Conservation (phyloP, 2,113 vertebrate species). For the Zosterops borbonicus region DNA sequence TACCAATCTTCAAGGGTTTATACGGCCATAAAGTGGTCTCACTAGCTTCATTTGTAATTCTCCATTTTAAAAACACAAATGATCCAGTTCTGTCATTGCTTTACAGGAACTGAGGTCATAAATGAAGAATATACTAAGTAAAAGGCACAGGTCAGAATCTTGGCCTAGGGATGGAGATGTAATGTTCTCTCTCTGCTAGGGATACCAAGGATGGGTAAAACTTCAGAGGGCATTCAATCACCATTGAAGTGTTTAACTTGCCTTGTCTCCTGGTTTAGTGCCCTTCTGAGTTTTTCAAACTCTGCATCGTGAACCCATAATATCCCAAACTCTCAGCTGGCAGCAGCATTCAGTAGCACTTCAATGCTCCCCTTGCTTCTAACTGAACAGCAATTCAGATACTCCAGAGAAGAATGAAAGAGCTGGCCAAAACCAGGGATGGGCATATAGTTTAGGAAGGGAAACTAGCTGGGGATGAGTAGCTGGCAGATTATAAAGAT, state of each 20-base stretch:
- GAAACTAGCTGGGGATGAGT: background rate
- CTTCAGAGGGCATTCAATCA: background rate
- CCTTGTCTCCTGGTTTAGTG: background rate
- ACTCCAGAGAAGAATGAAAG: background rate
- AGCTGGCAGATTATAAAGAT: background rate
- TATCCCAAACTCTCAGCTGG: background rate
- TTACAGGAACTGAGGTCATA: background rate
- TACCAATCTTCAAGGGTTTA: background rate
- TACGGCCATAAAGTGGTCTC: rapidly evolving
- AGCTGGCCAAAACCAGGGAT: background rate
- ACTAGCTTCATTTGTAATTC: background rate
- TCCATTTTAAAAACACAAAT: background rate
- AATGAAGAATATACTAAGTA: background rate
- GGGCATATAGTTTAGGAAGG: background rate
- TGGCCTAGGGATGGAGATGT: background rate
- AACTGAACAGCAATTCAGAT: background rate
- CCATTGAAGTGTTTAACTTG: background rate
- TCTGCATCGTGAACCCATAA: background rate
- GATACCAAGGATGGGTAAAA: background rate
- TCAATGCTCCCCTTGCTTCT: background rate
- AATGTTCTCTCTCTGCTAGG: background rate
- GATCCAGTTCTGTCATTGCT: background rate
- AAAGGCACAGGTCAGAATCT: background rate
- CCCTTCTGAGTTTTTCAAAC: background rate
- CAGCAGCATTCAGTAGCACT: background rate